Evolutionary conservation across 2,888 invertebrate species (phyloP).

Genomic region (Malacosoma neustria): DNA sequence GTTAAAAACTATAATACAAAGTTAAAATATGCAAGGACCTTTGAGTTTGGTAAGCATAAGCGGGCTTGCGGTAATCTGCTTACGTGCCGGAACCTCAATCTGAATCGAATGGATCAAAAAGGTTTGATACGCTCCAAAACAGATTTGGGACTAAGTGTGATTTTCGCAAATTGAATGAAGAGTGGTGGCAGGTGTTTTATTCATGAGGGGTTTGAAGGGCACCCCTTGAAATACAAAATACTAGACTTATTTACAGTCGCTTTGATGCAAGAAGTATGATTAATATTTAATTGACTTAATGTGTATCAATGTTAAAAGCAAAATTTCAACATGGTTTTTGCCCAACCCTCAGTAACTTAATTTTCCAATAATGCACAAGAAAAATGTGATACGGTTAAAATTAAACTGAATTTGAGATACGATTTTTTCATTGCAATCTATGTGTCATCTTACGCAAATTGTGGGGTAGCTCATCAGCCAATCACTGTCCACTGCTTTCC

Average conservation of each 20-base stretch:
- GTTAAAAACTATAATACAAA: too few species aligned
- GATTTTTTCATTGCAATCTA: too few species aligned
- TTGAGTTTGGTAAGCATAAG: slow-evolving; percentile 23
- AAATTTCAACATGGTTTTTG: too few species aligned
- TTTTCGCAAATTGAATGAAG: slow-evolving; percentile 32
- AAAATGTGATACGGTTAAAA: too few species aligned
- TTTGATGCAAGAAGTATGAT: neutral
- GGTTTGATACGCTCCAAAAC: slow-evolving; percentile 24
- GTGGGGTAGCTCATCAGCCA: too few species aligned
- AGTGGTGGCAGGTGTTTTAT: slow-evolving; percentile 29
- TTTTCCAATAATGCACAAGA: too few species aligned
- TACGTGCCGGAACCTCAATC: slow-evolving; percentile 23
- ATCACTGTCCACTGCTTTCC: too few species aligned
- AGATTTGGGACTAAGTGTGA: slow-evolving; percentile 30
- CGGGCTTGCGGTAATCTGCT: slow-evolving; percentile 33
- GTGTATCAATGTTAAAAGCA: too few species aligned
- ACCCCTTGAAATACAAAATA: neutral
- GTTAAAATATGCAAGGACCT: neutral
- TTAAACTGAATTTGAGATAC: too few species aligned
- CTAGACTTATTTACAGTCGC: neutral
- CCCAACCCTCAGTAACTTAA: too few species aligned
- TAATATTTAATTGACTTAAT: too few species aligned
- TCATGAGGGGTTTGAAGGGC: slow-evolving; percentile 22
- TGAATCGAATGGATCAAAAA: slow-evolving; percentile 22
- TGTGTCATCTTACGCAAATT: too few species aligned